Evolutionary conservation across 1,140 invertebrate genomes (phyloP), one percentile per base, ranked within the genome.

Genomic region (Rhizoglyphus robini): DNA sequence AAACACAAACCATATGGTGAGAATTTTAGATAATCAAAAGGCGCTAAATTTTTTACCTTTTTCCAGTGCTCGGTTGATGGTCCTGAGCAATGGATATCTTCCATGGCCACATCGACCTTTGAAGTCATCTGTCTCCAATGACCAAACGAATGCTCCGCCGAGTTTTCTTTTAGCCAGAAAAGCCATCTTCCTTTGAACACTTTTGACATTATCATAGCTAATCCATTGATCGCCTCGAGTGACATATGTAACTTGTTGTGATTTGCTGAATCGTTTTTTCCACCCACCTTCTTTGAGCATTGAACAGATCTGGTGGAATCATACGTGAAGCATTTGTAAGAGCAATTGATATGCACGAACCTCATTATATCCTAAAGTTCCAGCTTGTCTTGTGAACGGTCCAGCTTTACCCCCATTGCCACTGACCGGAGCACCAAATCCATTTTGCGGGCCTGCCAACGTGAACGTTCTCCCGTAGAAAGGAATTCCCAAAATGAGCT

Each of bases 381-480:
- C 77, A 27, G 68, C 68, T 36, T 74, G 70, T n/a, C 70, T 67
- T 0, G 76, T 76, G 34, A 74, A 73, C 0, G 84, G 83, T 0
- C 89, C 90, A 0, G 69, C 68, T 88, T 83, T 4, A 79, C 79
- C 0, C 90, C 90, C 36, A 88, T 88, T 1, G 72, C 86, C 88
- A 71, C 88, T 87, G 67, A 90, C 88, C 5, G 58, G 58, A 34
- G 61, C 61, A 47, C 41, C 41, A 27, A 47, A 15, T 2, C 61
- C 61, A 60, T 60, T 41, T 47, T 63, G 15, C 2, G 61, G 29
- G 29, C 25, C 41, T 2, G 20, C 18, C 20, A 88, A 74, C 8
- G 77, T 82, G 67, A 82, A 86, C 0, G 82, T 80, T 49, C 81
- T 79, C 0, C 85, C 87, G 68, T 86, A 88, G 1, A 83, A 76